Evolutionary conservation across 1,140 invertebrate species (phyloP).

Genomic region (Eriocheir sinensis): DNA sequence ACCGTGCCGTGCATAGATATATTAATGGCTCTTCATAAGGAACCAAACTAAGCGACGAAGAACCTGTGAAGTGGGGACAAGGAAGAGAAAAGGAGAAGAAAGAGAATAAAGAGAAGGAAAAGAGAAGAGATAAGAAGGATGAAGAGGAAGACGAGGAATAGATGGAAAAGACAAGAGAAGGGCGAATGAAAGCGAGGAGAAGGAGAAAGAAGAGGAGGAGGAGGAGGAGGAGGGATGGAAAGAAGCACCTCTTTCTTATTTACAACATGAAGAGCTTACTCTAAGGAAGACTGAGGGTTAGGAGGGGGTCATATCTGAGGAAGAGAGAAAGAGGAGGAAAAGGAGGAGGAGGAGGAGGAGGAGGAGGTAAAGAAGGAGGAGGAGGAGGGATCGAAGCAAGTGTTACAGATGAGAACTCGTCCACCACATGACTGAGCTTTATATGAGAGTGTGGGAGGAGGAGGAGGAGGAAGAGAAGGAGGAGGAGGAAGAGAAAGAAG

Average conservation of each 20-base stretch:
- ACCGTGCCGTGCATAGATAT: not conserved
- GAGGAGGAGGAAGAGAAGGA: not conserved
- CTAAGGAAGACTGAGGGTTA: constrained; percentile 10
- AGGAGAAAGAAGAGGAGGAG: too few species aligned
- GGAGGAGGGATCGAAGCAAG: constrained; percentile 1
- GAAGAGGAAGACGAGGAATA: not conserved
- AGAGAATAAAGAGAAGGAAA: not conserved
- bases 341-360: not conserved
- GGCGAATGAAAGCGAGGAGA: not conserved
- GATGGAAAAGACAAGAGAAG: not conserved
- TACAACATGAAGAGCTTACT: constrained; percentile 24
- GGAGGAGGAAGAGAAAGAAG: not conserved
- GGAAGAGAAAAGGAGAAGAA: not conserved
- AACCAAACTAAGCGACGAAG: not conserved
- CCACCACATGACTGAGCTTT: constrained; percentile 12
- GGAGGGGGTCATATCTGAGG: not conserved
- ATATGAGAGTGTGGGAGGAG: not conserved
- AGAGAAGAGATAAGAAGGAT: not conserved
- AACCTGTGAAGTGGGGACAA: not conserved
- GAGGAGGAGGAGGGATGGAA: not conserved
- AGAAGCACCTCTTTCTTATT: constrained; percentile 16
- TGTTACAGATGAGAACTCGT: constrained; percentile 1
- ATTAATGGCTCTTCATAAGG: not conserved
- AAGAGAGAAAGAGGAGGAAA: too few species aligned
- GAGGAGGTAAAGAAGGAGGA: not conserved